Conservation (phyloP, 2,888 invertebrate species). For the Amphimallon solstitiale region DNA sequence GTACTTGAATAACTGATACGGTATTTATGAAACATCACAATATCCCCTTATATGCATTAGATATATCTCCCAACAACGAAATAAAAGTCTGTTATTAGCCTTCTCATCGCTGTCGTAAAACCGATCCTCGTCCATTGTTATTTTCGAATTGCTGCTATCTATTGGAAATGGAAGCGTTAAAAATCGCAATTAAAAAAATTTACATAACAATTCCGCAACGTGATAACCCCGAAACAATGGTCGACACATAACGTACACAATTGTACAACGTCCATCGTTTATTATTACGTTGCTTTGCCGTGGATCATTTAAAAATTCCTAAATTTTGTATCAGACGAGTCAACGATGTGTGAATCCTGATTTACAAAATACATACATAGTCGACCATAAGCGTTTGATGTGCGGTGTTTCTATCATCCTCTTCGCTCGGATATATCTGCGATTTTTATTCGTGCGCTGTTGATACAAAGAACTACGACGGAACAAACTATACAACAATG, state of each 20-base stretch:
- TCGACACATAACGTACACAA: constrained; percentile 22
- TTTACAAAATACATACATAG: constrained; percentile 45
- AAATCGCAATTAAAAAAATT: constrained; percentile 39
- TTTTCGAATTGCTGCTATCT: neutral
- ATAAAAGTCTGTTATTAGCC: constrained; percentile 15
- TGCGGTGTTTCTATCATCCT: constrained; percentile 10
- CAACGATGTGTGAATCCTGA: constrained; percentile 54
- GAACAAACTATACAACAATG: constrained; percentile 28
- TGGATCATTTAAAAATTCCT: constrained; percentile 42
- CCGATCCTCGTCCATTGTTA: constrained; percentile 15
- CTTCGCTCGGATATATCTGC: neutral
- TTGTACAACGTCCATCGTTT: constrained; percentile 15
- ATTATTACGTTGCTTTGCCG: constrained; percentile 16
- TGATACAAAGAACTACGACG: neutral
- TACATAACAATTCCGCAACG: constrained; percentile 38
- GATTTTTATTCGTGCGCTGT: constrained; percentile 10
- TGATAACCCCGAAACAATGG: constrained; percentile 37
- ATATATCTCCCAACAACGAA: constrained; percentile 1
- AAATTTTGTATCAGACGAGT: constrained; percentile 51
- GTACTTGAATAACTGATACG: constrained; percentile 15
- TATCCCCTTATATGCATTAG: neutral
- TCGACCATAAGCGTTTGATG: constrained; percentile 42
- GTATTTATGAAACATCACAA: neutral
- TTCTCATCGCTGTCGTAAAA: neutral
- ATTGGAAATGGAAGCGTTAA: constrained; percentile 29